phyloP scores from a whole-genome alignment of 2,888 invertebrate species.

The Tetragnatha montana region DNA sequence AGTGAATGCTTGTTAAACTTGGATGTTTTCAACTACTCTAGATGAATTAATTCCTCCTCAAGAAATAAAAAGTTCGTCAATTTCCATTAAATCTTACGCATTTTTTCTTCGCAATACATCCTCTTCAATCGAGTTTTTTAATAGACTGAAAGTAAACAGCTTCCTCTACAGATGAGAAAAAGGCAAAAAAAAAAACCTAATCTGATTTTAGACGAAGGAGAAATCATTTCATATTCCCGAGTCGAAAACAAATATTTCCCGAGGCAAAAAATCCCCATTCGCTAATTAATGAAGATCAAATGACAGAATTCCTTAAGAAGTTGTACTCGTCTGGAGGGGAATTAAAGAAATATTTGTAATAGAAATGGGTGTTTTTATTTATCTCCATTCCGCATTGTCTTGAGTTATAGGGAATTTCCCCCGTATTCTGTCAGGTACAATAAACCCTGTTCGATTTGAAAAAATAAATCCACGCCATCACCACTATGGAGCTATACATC shows the following conservation, averaged over 20 bases:
- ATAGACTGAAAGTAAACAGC: constrained; percentile 11
- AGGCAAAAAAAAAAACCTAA: constrained; percentile 21
- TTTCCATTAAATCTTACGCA: not conserved
- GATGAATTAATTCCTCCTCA: not conserved
- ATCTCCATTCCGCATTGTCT: constrained; percentile 31
- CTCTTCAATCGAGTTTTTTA: not conserved
- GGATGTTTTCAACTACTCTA: not conserved
- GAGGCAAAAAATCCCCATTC: constrained; percentile 2
- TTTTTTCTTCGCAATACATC: not conserved
- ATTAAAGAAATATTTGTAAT: constrained; percentile 29
- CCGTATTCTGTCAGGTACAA: constrained; percentile 10
- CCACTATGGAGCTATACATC: constrained; percentile 42
- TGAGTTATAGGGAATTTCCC: constrained; percentile 16
- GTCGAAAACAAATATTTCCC: constrained; percentile 40
- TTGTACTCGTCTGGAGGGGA: not conserved
- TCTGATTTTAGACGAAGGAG: constrained; percentile 9
- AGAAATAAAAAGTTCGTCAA: not conserved
- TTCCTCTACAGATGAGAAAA: not conserved
- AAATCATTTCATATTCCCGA: constrained; percentile 10
- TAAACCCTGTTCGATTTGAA: constrained; percentile 47
- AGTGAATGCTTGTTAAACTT: not conserved
- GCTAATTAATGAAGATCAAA: constrained; percentile 44
- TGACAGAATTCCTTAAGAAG: constrained; percentile 36
- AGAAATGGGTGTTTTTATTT: not conserved
- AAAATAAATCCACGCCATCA: constrained; percentile 47